phyloP scores from a whole-genome alignment of 2,113 vertebrate genomes.

The Barbus barbus region DNA sequence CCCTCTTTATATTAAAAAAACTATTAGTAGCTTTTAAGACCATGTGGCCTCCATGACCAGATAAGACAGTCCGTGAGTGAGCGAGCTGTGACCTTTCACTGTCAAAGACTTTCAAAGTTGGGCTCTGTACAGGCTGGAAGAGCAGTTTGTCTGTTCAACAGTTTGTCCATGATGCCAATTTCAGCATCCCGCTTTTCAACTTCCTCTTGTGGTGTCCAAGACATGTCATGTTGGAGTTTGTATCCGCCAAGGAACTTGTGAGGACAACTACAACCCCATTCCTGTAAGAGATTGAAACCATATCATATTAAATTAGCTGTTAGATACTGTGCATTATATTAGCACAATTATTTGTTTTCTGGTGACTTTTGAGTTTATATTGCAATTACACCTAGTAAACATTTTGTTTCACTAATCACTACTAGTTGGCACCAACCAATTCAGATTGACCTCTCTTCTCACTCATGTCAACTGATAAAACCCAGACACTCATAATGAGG shows the following conservation, averaged over 20 bases:
- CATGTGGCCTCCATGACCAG: not conserved
- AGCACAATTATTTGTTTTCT: not conserved
- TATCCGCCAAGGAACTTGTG: conserved; percentile 87
- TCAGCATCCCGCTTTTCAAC: conserved; percentile 84
- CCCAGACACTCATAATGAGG: not conserved
- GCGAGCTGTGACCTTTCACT: conserved; percentile 58
- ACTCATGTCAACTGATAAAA: not conserved
- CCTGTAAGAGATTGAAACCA: conserved; percentile 74
- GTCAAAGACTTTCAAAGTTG: conserved; percentile 80
- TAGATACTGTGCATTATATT: not conserved
- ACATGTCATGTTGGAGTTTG: conserved; percentile 94
- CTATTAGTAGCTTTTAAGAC: not conserved
- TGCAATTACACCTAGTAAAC: no score
- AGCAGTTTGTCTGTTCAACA: conserved; percentile 79
- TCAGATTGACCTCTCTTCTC: not conserved
- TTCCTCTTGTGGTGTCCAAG: conserved; percentile 88
- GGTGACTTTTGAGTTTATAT: not conserved
- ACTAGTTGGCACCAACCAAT: not conserved
- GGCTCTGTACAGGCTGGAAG: conserved; percentile 72
- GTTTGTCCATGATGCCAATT: conserved; percentile 81
- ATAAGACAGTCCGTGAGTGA: conserved; percentile 6
- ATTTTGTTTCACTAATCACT: no score
- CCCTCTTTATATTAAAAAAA: no score
- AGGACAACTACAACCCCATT: conserved; percentile 89
- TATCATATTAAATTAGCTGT: not conserved